Base-by-base conservation (phyloP, 2,888 invertebrate genomes). In the Acronicta leporina region DNA sequence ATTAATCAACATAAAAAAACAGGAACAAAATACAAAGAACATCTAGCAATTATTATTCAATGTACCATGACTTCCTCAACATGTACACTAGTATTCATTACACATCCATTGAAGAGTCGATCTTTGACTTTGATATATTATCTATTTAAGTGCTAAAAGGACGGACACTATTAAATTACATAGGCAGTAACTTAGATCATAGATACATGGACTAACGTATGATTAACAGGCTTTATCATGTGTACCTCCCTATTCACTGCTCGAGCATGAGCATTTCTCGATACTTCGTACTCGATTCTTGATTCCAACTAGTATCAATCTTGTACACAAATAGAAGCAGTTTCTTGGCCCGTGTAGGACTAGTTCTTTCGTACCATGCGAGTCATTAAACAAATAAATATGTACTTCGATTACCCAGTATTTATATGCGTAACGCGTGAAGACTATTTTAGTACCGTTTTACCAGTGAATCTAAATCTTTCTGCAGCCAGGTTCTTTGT, bases 111-210 rank as follows among this genome's bases (percentile, higher is more conserved):
- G 87, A 86, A 79, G 79, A 86, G 80, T 80, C 80, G 78, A 77
- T 80, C 77, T 79, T 73, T 81, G 86, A 86, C 87, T 84, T 86
- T 89, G 88, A 91, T 86, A 81, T 86, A 90, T 83, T 84, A 81
- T 83, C 82, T 78, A 84, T 89, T 87, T 86, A 82, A 84, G 83
- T 81, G 84, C 73, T 71, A 82, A 86, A 84, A 84, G 81, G 85
- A 87, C 80, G 77, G 73, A 68, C 75, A 80, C 77, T 79, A 85
- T 84, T 85, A 82, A 82, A 81, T 82, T 81, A 79, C 73, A 73
- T 68, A 58, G 73, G 67, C 62, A 71, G 70, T 63, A 61, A 77
- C 71, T 55, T 56, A 74, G 79, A 82, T 84, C 79, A 78, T 73
- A 80, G 80, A 83, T 82, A 74, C 76, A 77, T 77, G 73, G 79